phyloP scores from a whole-genome alignment of 2,113 vertebrate genomes.

The Ancistrus triradiatus region DNA sequence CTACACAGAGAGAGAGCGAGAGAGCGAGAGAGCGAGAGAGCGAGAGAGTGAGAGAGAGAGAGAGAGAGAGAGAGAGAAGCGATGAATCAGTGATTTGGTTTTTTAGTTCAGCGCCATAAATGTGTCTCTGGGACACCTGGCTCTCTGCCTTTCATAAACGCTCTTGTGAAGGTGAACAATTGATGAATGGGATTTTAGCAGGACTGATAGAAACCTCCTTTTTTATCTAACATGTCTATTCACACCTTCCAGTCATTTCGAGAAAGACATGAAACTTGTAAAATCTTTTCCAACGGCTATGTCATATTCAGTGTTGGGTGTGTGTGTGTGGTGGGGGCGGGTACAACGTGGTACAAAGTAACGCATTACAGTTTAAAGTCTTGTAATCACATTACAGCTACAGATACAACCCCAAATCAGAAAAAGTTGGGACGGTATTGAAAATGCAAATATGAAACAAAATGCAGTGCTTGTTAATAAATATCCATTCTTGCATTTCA shows the following conservation, averaged over 20 bases:
- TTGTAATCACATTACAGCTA: no score
- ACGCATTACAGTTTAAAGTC: no score
- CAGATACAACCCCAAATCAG: no score
- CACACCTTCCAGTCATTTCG: constrained; percentile 22
- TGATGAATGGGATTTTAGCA: constrained; percentile 32
- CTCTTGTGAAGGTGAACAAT: constrained; percentile 41
- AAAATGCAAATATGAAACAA: no score
- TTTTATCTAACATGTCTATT: background rate
- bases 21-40: constrained; percentile 4
- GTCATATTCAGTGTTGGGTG: no score
- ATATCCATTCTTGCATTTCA: no score
- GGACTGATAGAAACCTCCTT: background rate
- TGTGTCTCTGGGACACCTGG: constrained; percentile 42
- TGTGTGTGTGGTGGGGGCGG: no score
- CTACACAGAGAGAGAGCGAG: constrained; percentile 12
- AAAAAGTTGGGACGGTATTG: no score
- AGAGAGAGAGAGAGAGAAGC: background rate
- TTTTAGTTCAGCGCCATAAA: constrained; percentile 23
- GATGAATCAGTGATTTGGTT: background rate
- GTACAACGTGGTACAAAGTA: no score
- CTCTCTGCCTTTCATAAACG: constrained; percentile 25
- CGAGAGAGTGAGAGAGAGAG: background rate
- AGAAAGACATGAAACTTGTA: no score
- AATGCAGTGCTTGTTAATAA: no score
- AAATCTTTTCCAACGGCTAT: no score